Conservation (phyloP, 1,140 invertebrate species). For the Nebria ingens region DNA sequence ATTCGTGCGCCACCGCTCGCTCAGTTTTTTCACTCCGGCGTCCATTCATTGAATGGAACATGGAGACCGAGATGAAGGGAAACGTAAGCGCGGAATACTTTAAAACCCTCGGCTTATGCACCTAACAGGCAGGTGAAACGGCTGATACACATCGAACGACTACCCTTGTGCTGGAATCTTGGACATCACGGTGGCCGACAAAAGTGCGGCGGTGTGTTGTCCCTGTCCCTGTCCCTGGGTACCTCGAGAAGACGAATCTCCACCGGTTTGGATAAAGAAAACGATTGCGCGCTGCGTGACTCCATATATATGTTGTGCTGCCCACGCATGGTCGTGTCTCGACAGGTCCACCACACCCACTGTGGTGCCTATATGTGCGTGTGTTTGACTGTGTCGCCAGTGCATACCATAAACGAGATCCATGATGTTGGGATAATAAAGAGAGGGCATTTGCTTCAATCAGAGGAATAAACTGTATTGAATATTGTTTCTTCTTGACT, state of each 20-base stretch:
- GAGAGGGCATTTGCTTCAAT: too few species aligned
- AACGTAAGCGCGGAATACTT: too few species aligned
- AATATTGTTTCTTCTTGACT: too few species aligned
- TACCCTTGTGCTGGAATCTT: background rate
- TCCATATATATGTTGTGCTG: background rate
- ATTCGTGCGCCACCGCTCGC: background rate
- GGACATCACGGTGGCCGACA: too few species aligned
- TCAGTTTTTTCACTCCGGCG: background rate
- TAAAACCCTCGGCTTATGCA: too few species aligned
- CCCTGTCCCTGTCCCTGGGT: too few species aligned
- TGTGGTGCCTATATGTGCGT: background rate
- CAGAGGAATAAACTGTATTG: too few species aligned
- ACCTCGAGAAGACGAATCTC: background rate
- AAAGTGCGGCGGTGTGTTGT: too few species aligned
- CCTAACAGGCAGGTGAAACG: background rate
- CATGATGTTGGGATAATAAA: too few species aligned
- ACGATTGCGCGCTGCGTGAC: background rate
- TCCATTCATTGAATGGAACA: background rate
- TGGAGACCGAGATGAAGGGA: too few species aligned
- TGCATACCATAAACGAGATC: too few species aligned
- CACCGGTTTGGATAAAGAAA: background rate
- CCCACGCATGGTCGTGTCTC: slow-evolving; percentile 4
- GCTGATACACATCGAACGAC: background rate
- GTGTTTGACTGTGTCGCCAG: background rate
- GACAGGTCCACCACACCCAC: background rate